Percentiles rank a stretch among this genome's conserved stretches.
Evolutionary conservation across 2,797 vertebrate species (phyloP).

Genomic region (Enteromius anoplus): DNA sequence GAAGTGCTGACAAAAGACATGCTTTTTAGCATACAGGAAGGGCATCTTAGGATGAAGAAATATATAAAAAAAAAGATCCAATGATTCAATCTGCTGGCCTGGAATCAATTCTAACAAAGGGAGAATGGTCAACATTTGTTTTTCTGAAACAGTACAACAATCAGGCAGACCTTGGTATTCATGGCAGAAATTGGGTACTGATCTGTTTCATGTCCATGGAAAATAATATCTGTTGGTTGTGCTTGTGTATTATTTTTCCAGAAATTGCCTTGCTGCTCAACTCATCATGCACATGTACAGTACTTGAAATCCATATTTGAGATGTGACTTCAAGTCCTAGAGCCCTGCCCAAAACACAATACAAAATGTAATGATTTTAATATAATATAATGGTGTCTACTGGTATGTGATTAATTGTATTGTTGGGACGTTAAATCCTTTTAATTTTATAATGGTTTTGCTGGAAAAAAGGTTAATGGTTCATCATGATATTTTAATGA

Average conservation of each 20-base stretch:
- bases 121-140: not conserved
- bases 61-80: not conserved
- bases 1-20: slow-evolving; percentile 2
- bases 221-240: not conserved
- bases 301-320: not conserved
- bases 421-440: no score
- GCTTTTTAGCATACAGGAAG: not conserved
- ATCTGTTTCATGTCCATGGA: not conserved
- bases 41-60: not conserved
- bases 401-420: no score
- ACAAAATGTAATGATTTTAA: no score
- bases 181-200: not conserved
- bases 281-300: not conserved
- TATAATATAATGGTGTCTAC: no score
- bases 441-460: no score
- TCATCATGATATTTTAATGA: no score
- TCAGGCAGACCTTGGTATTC: not conserved
- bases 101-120: not conserved
- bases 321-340: no score
- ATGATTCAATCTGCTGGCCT: not conserved
- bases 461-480: no score
- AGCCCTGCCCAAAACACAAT: no score
- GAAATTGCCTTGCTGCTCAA: not conserved
- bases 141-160: not conserved
- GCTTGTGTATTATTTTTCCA: not conserved